phyloP scores from a whole-genome alignment of 2,797 vertebrate genomes.

The Thamnophis elegans region DNA sequence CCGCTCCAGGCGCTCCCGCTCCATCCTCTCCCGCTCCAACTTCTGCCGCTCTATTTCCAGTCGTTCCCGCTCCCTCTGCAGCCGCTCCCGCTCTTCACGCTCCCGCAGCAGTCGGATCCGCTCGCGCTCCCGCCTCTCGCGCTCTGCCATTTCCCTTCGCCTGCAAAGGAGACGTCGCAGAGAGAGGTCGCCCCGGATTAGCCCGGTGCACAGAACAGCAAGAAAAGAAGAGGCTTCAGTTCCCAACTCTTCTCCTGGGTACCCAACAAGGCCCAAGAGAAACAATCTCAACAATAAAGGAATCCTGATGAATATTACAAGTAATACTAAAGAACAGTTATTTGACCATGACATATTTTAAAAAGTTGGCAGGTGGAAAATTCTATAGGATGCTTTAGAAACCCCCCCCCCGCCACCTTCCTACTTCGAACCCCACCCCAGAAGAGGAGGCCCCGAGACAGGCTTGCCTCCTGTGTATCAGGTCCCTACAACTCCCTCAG shows the following conservation, averaged over 20 bases:
- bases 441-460: too few relatives aligned
- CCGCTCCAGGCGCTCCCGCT: slow-evolving; percentile 91
- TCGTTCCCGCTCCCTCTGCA: slow-evolving; percentile 90
- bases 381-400: not conserved
- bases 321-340: not conserved
- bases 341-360: not conserved
- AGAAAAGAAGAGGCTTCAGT: not conserved
- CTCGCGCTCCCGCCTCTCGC: slow-evolving; percentile 86
- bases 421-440: not conserved
- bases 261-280: not conserved
- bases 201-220: not conserved
- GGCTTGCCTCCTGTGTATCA: not conserved
- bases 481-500: not conserved
- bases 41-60: slow-evolving; percentile 93
- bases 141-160: slow-evolving; percentile 89
- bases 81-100: slow-evolving; percentile 86
- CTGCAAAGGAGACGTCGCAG: slow-evolving; percentile 65
- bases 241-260: not conserved
- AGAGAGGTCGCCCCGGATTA: not conserved
- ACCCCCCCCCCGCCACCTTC: not conserved
- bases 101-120: slow-evolving; percentile 85
- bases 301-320: not conserved
- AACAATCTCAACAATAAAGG: not conserved
- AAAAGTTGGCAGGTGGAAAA: not conserved
- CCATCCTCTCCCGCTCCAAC: slow-evolving; percentile 91